Base-by-base conservation (phyloP, 2,797 vertebrate species). In the Chloroceryle inda region DNA sequence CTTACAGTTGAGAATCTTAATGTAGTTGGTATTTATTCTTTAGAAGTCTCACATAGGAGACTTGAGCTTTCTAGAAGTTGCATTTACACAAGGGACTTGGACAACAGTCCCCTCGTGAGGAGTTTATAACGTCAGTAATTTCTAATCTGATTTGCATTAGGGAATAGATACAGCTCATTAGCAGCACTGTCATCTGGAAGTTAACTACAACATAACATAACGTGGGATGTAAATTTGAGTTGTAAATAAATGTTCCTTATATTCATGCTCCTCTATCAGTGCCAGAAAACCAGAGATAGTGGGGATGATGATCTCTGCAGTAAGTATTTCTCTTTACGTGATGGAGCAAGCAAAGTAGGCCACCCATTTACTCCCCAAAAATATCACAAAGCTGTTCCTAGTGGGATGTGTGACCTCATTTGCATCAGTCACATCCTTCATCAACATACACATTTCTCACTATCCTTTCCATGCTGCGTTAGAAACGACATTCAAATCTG, bases 371-470 rank as follows among this genome's bases (percentile, higher is more conserved):
- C 85, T 94, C 50, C 76, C 76, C 67, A 20, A 69, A 86, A 94
- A 83, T 78, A 91, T 92, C 87, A 89, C 79, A 81, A 66, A 91
- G 73, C 47, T 81, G 29, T 77, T 77, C 40, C 44, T 88, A 67
- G 73, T 73, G 82, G 64, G 77, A 89, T 2, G 0, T 85, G 92
- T 77, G 88, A 88, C 64, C n/a, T 96, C 85, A 77, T 94, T 95
- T 92, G 62, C 78, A 94, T 83, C 66, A 85, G 83, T 82, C 9
- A 10, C 3, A 14, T 80, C 69, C 67, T 92, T 95, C 55, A 45
- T 74, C 64, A 89, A 37, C 55, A 95, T 91, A 89, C 45, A 79
- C 22, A 47, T 92, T 96, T 95, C 88, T 92, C 59, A n/a, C 71
- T 93, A 37, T 76, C 24, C 35, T 90, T 85, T 81, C 72, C 45